Conservation (phyloP, 2,113 vertebrate species). For the Saccopteryx bilineata region DNA sequence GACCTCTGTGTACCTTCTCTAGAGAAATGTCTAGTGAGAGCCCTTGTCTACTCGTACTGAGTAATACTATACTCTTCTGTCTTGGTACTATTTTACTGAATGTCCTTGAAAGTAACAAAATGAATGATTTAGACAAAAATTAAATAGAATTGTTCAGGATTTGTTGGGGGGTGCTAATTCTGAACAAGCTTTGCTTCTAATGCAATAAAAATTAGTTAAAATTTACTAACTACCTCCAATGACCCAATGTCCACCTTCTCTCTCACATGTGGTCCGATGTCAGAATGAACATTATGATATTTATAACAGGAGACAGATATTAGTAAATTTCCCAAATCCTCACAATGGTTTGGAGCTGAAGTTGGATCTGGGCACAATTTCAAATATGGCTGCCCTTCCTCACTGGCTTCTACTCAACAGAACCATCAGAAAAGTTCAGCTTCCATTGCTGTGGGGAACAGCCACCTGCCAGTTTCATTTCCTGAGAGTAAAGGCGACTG, state of each 20-base stretch:
- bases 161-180: background rate
- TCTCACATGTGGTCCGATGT: background rate
- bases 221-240: slow-evolving; percentile 24
- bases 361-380: background rate
- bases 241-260: background rate
- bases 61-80: background rate
- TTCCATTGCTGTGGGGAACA: background rate
- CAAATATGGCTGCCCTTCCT: background rate
- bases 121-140: background rate
- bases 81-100: slow-evolving; percentile 23
- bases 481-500: background rate
- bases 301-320: background rate
- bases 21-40: background rate
- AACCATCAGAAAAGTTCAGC: background rate
- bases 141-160: background rate
- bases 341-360: background rate
- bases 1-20: background rate
- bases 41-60: background rate
- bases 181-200: background rate
- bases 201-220: background rate
- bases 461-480: background rate
- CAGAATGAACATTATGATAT: background rate
- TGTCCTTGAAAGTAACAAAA: slow-evolving; percentile 6
- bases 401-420: background rate
- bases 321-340: slow-evolving; percentile 25